These are phyloP conservation scores for Actinia tenebrosa DNA, from an alignment of 64 coral and sea anemone genomes.

Conservation along the genomic window DNA sequence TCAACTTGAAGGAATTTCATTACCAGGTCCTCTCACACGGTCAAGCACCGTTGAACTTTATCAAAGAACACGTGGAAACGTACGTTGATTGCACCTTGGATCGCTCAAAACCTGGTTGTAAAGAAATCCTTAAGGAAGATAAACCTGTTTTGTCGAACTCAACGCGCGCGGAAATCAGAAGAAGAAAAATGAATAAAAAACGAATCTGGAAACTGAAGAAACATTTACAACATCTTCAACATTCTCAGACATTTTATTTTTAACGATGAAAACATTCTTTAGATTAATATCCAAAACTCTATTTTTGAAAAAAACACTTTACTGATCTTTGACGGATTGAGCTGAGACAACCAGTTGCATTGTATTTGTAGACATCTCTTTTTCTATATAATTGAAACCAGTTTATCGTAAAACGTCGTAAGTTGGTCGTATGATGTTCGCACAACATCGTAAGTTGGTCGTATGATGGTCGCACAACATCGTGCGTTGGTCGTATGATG, in stretches of 20 bases:
- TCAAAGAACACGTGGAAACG: slow-evolving; percentile 31
- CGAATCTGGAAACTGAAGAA: slow-evolving; percentile 14
- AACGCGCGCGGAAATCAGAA: neutral
- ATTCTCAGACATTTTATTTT: neutral
- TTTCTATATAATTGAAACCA: neutral
- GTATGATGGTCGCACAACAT: neutral
- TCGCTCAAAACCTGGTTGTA: neutral
- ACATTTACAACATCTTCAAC: neutral
- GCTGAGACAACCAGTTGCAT: no score
- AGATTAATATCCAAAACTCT: neutral
- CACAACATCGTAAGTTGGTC: neutral
- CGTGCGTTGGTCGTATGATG: neutral
- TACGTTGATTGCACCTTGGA: slow-evolving; percentile 35
- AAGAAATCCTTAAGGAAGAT: neutral
- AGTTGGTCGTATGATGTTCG: neutral
- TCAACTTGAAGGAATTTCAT: slow-evolving; percentile 48
- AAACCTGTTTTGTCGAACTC: neutral
- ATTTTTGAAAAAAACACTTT: neutral
- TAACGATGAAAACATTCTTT: neutral
- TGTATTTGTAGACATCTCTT: no score
- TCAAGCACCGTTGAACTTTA: slow-evolving; percentile 22
- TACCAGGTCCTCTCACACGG: slow-evolving; percentile 49
- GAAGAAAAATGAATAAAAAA: neutral
- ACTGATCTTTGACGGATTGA: no score
- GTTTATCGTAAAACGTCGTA: neutral